Conservation (phyloP, 2,888 invertebrate genomes). For the Yponomeuta plumbellus region DNA sequence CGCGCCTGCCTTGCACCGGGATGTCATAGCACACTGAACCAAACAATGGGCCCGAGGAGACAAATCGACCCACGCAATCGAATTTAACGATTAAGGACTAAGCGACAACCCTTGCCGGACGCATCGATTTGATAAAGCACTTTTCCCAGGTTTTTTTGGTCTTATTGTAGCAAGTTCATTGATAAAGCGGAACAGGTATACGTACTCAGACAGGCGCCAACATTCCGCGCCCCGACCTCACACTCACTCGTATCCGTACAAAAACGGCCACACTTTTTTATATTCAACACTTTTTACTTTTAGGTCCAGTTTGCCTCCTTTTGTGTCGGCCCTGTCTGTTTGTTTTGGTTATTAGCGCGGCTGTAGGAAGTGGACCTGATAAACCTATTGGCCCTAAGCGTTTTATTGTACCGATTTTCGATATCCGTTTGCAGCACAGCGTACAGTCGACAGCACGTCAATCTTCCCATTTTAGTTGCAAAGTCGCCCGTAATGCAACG, state of each 20-base stretch:
- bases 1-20: background rate
- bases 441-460: too few species aligned
- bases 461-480: too few species aligned
- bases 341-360: conserved; percentile 73
- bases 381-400: conserved; percentile 71
- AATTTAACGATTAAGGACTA: conserved; percentile 27
- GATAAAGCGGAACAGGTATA: conserved; percentile 75
- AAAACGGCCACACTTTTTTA: conserved; percentile 72
- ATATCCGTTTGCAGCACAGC: conserved; percentile 53
- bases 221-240: conserved; percentile 75
- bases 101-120: conserved; percentile 69
- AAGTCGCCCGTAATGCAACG: too few species aligned
- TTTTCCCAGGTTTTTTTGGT: conserved; percentile 54
- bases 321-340: conserved; percentile 68
- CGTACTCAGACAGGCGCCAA: conserved; percentile 77
- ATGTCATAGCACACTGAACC: background rate
- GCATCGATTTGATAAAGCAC: conserved; percentile 71
- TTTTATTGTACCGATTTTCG: conserved; percentile 72
- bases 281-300: conserved; percentile 58
- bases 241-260: conserved; percentile 71
- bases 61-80: conserved; percentile 16
- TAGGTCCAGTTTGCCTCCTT: conserved; percentile 69
- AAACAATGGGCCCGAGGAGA: conserved; percentile 7
- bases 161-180: conserved; percentile 71
- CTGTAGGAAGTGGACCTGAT: conserved; percentile 73